Evolutionary conservation across 2,113 vertebrate species (phyloP), one percentile per base, ranked within the genome.

Genomic region (Lophochroa leadbeateri): DNA sequence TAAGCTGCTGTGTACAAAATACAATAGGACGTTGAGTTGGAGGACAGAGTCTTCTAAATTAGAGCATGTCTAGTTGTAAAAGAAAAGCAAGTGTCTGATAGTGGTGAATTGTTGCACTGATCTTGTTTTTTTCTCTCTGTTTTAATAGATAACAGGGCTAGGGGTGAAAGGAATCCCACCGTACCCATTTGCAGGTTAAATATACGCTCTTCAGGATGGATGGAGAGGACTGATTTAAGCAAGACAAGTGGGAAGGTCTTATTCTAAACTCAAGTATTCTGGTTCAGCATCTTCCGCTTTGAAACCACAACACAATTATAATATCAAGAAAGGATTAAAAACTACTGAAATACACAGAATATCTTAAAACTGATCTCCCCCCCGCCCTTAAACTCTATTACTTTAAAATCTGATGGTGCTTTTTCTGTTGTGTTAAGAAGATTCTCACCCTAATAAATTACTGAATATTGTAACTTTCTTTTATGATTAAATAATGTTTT

Each of bases 111-210:
- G n/a, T 15, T 11, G 3, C 53, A 72, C 20, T 94, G 29, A 63
- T 55, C 47, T 79, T 82, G 37, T 77, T 87, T 39, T 74, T 13
- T 58, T 4, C 4, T 55, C 33, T 90, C 19, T 86, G 86, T 94
- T 97, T 94, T 78, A 96, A 94, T 94, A 99, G 99, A 98, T 99
- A 94, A 98, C 99, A 91, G 98, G 99, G 71, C 97, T 99, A 27
- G 98, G 98, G 9, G 98, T 98, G 65, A 99, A 98, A 97, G 99
- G 99, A 97, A 81, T 99, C 67, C 97, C 98, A 53, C 97, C 99
- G 0, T 91, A 97, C 86, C 92, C 97, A 13, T 99, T 98, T 92
- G 95, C 97, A 55, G 99, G 99, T 82, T 99, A 88, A 98, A 58
- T 35, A 9, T 6, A n/a, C 18, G 1, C 52, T 71, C 64, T 74